phyloP scores from a whole-genome alignment of 2,113 vertebrate genomes.

The Nesogale talazaci region DNA sequence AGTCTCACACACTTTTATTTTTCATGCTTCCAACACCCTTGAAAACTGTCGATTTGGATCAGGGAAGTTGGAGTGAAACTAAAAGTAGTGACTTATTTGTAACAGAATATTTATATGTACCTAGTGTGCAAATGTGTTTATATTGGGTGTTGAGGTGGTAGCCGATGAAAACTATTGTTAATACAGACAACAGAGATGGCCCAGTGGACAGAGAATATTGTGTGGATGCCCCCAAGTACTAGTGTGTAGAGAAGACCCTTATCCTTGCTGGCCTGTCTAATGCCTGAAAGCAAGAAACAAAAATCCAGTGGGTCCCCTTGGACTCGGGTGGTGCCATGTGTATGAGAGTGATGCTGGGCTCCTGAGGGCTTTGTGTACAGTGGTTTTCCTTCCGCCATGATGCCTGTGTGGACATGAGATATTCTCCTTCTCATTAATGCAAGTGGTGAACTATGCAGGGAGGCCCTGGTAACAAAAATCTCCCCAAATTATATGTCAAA shows the following conservation, averaged over 20 bases:
- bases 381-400: neutral
- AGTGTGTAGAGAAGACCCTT: neutral
- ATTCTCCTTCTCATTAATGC: neutral
- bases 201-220: neutral
- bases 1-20: neutral
- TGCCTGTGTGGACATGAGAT: neutral
- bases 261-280: no score
- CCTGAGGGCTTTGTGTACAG: neutral
- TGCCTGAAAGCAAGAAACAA: neutral
- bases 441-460: neutral
- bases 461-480: neutral
- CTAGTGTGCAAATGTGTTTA: neutral
- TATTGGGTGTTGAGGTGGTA: neutral
- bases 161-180: neutral
- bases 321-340: neutral
- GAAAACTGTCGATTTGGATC: conserved; percentile 7
- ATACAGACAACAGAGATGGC: neutral
- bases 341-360: neutral
- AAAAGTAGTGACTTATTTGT: conserved; percentile 27
- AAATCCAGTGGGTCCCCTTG: neutral
- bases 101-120: conserved; percentile 8
- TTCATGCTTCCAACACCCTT: neutral
- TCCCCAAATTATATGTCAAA: neutral
- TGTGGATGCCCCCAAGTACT: neutral
- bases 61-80: neutral